Evolutionary conservation across 2,888 invertebrate species (phyloP).

Genomic region (Chrysina gloriosa): DNA sequence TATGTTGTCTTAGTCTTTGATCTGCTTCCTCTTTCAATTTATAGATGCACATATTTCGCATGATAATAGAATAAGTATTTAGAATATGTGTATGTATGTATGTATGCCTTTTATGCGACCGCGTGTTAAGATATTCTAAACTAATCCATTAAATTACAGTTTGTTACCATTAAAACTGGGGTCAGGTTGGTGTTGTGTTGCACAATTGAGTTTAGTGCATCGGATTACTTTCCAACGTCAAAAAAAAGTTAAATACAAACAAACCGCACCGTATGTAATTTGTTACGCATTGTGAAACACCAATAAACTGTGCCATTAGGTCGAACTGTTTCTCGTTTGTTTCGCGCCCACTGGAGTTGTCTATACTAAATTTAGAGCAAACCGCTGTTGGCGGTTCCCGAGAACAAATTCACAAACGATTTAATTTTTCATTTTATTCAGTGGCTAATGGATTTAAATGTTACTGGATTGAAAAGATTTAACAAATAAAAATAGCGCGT

Average conservation of each 20-base stretch:
- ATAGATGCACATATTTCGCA: too few species aligned
- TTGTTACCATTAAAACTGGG: neutral
- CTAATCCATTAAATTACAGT: neutral
- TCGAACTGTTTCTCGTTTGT: neutral
- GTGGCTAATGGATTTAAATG: too few species aligned
- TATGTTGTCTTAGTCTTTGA: too few species aligned
- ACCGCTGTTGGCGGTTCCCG: too few species aligned
- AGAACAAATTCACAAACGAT: too few species aligned
- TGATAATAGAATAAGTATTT: too few species aligned
- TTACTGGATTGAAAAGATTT: too few species aligned
- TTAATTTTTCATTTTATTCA: neutral
- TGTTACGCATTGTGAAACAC: constrained; percentile 10
- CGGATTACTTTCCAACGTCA: constrained; percentile 3
- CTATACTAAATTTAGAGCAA: neutral
- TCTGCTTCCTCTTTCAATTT: too few species aligned
- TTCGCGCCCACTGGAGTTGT: neutral
- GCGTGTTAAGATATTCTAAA: too few species aligned
- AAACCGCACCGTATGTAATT: constrained; percentile 10
- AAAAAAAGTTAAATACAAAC: constrained; percentile 22
- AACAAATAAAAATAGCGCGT: too few species aligned
- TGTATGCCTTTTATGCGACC: too few species aligned
- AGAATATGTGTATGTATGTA: too few species aligned
- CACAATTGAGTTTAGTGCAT: neutral
- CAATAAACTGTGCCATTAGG: constrained; percentile 10
- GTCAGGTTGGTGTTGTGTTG: neutral